phyloP scores from a whole-genome alignment of 2,888 invertebrate genomes.

The Drosophila mercatorum region DNA sequence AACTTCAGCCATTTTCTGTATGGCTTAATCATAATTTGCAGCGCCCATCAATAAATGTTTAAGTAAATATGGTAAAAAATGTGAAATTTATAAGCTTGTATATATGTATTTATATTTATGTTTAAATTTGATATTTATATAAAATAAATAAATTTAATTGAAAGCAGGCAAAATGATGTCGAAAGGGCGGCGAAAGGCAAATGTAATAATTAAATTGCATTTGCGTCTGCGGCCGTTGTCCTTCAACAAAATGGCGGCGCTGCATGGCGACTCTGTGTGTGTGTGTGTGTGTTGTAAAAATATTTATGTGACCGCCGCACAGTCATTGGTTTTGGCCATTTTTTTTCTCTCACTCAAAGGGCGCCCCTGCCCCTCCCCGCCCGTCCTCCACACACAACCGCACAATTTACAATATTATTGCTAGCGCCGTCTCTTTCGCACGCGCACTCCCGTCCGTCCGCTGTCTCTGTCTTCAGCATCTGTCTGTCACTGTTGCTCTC shows the following conservation, averaged over 20 bases:
- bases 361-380: background rate
- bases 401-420: slow-evolving; percentile 53
- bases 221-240: slow-evolving; percentile 64
- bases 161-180: slow-evolving; percentile 29
- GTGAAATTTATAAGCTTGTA: slow-evolving; percentile 26
- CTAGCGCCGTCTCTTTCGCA: slow-evolving; percentile 12
- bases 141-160: slow-evolving; percentile 6
- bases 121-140: slow-evolving; percentile 18
- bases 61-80: slow-evolving; percentile 1
- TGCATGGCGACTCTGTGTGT: slow-evolving; percentile 12
- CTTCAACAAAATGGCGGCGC: slow-evolving; percentile 71
- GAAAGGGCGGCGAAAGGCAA: slow-evolving; percentile 47
- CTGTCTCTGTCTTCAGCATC: slow-evolving; percentile 9
- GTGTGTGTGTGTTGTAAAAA: slow-evolving; percentile 53
- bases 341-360: slow-evolving; percentile 22
- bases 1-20: background rate
- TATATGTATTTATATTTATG: slow-evolving; percentile 50
- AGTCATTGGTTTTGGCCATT: slow-evolving; percentile 53
- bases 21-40: background rate
- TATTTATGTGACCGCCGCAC: slow-evolving; percentile 69
- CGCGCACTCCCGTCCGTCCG: background rate
- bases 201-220: slow-evolving; percentile 78
- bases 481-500: slow-evolving; percentile 31
- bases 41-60: slow-evolving; percentile 43
- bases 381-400: slow-evolving; percentile 20